Evolutionary conservation across 2,113 vertebrate genomes (phyloP).

Genomic region (Manacus vitellinus): DNA sequence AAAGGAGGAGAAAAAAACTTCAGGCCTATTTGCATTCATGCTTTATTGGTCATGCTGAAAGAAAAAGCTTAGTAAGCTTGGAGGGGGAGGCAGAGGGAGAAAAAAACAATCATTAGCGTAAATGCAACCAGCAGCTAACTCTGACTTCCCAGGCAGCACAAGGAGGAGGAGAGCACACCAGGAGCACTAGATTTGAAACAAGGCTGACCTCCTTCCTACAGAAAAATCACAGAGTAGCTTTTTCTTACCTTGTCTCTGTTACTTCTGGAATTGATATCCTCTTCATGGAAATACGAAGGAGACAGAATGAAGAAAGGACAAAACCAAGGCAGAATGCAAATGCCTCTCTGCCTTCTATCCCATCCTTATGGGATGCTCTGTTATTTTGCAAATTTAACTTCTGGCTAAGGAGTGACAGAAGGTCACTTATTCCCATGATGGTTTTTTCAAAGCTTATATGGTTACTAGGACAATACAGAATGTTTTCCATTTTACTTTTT

Average conservation of each 20-base stretch:
- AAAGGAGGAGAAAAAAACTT: not conserved
- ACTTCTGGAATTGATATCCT: not conserved
- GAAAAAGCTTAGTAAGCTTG: conserved; percentile 46
- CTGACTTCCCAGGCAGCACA: not conserved
- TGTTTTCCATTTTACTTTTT: not conserved
- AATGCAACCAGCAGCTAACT: conserved; percentile 37
- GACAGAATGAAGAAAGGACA: not conserved
- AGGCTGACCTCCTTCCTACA: not conserved
- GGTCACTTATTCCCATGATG: not conserved
- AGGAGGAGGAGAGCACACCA: not conserved
- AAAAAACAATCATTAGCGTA: conserved; percentile 57
- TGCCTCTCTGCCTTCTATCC: not conserved
- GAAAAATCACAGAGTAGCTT: not conserved
- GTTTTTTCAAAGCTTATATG: not conserved
- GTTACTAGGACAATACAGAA: not conserved
- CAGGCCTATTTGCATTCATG: not conserved
- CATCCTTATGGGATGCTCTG: not conserved
- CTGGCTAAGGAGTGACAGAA: not conserved
- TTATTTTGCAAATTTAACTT: conserved; percentile 19
- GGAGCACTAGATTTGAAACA: not conserved
- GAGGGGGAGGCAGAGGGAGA: not conserved
- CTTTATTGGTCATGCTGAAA: conserved; percentile 13
- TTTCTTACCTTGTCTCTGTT: not conserved
- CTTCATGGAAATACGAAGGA: not conserved
- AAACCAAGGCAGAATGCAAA: conserved; percentile 17